Conservation (phyloP, 64 coral and sea anemone genomes). For the Cladopsammia gracilis region DNA sequence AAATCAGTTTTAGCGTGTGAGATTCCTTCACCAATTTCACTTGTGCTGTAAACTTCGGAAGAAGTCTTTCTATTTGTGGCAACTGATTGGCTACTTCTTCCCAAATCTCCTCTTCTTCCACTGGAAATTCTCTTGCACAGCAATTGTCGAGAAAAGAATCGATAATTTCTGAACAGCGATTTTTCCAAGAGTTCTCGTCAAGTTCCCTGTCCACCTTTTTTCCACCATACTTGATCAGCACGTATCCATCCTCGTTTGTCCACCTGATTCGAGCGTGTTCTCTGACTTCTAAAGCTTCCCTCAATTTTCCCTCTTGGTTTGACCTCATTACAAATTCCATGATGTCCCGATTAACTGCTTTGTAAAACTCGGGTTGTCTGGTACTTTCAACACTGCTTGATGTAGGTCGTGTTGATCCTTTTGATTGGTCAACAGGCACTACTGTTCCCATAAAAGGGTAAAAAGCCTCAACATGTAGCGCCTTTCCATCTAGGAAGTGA, state of each 20-base stretch:
- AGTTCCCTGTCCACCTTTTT: background rate
- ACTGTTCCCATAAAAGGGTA: conserved; percentile 41
- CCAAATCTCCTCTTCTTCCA: conserved; percentile 35
- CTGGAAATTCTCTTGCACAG: background rate
- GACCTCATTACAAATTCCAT: conserved; percentile 28
- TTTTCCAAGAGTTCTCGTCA: conserved; percentile 6
- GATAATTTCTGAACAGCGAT: background rate
- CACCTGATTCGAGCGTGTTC: background rate
- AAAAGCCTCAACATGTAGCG: conserved; percentile 17
- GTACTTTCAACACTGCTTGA: background rate
- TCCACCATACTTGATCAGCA: background rate
- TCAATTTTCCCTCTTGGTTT: conserved; percentile 15
- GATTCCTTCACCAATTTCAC: conserved; percentile 4
- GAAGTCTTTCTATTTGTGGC: background rate
- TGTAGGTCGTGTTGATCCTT: background rate
- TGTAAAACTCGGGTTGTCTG: conserved; percentile 10
- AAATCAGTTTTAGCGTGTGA: background rate
- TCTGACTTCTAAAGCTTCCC: background rate
- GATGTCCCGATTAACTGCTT: background rate
- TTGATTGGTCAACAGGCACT: background rate
- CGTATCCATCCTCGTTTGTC: background rate
- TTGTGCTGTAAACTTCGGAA: conserved; percentile 34
- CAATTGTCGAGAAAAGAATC: background rate
- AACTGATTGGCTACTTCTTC: conserved; percentile 9
- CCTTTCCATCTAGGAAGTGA: conserved; percentile 8